Base-by-base conservation (phyloP, 2,888 invertebrate species). In the Diplolepis rosae region DNA sequence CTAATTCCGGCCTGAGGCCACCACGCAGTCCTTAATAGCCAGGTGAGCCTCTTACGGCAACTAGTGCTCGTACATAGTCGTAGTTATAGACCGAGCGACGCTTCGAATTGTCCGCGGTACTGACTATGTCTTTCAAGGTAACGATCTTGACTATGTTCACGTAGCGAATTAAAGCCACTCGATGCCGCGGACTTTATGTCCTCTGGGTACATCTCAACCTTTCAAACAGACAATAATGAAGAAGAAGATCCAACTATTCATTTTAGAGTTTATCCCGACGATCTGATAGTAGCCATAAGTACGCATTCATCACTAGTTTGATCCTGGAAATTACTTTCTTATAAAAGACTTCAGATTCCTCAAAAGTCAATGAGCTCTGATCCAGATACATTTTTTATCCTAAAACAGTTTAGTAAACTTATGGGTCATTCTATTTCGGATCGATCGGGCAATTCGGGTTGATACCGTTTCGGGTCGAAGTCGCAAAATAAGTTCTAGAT, bases 21-120 rank as follows among this genome's bases (percentile, higher is more conserved):
- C 87, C 87, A 87, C 87, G 87, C 87, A 87, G 87, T 87, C 87
- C 87, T 87, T 87, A 87, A 87, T 87, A 85, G 87, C 83, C 85
- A 86, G 86, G 84, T 85, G 83, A 87, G 83, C 82, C 83, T 84
- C 85, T 84, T 82, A 85, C 82, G 80, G 84, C 85, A 84, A 84
- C 83, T 85, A 84, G 85, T 82, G 81, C 79, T 83, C 82, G 80
- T 83, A 80, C 66, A 69, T 68, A 69, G 71, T 45, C 69, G 50
- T 72, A 73, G 69, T 73, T 69, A 66, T 70, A 71, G 73, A 69
- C 72, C 69, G 75, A 71, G 75, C 74, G 73, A 74, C 73, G 75
- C 71, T 39, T 61, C 13, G 24, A 61, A 61, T 50, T 27, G 39
- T 61, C 61, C 61, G 13, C 32, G 4, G 13, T 39, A 61, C 35